Conservation (phyloP, 2,113 vertebrate genomes). For the Ctenomys sociabilis region DNA sequence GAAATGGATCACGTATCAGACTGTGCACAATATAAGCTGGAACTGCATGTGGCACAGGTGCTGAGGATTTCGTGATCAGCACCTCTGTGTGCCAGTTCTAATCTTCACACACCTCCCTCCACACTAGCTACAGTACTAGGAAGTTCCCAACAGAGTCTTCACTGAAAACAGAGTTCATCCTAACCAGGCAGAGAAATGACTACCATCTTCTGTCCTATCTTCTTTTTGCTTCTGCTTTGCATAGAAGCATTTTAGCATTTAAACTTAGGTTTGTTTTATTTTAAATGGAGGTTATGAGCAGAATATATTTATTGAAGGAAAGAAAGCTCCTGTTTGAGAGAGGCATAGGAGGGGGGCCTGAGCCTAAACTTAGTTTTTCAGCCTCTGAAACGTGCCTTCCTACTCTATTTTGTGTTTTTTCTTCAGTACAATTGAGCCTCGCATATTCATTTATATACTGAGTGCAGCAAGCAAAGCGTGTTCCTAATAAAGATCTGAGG, state of each 20-base stretch:
- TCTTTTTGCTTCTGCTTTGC: neutral
- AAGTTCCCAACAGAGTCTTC: neutral
- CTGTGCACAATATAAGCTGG: neutral
- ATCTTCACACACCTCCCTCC: neutral
- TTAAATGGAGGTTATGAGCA: too few species aligned
- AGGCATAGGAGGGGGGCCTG: too few species aligned
- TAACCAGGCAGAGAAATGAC: neutral
- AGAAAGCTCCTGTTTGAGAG: too few species aligned
- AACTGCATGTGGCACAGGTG: neutral
- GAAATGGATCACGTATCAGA: neutral
- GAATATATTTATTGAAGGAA: too few species aligned
- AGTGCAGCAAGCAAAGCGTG: neutral
- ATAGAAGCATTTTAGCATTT: neutral
- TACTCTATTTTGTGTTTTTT: neutral
- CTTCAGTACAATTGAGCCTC: neutral
- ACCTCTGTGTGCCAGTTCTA: neutral
- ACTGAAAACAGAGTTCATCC: neutral
- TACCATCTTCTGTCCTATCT: neutral
- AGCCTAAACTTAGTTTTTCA: neutral
- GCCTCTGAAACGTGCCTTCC: neutral
- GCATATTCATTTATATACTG: neutral
- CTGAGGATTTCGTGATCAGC: neutral
- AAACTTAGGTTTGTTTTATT: neutral
- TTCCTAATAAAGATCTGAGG: neutral
- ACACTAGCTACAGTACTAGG: neutral